Conservation (phyloP, 2,888 invertebrate genomes). For the Limnephilus auricula region DNA sequence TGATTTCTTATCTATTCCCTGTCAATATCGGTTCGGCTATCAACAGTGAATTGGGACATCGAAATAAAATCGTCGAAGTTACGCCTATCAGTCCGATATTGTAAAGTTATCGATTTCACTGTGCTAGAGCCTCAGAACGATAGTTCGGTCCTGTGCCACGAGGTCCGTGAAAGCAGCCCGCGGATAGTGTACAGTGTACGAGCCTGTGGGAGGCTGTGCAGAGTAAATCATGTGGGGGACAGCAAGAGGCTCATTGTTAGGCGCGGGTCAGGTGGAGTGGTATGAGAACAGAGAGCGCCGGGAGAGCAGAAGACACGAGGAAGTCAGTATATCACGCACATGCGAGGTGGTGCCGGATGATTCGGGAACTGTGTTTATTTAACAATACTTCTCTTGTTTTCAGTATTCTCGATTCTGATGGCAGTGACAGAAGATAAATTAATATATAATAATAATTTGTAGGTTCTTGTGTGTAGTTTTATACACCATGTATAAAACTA, state of each 20-base stretch:
- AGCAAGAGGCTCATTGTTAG: slow-evolving; percentile 31
- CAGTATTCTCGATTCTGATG: too few relatives aligned
- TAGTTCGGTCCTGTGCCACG: neutral
- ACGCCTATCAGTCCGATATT: too few relatives aligned
- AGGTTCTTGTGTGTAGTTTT: too few relatives aligned
- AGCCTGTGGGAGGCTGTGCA: slow-evolving; percentile 19
- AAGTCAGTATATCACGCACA: slow-evolving; percentile 7
- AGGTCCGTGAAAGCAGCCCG: neutral
- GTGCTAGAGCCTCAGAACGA: neutral
- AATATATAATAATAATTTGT: too few relatives aligned
- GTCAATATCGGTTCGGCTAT: too few relatives aligned
- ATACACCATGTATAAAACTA: too few relatives aligned
- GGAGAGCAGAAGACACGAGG: neutral
- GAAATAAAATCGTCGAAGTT: too few relatives aligned
- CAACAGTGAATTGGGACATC: too few relatives aligned
- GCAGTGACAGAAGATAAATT: too few relatives aligned
- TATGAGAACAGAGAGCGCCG: neutral
- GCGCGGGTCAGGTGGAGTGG: slow-evolving; percentile 11
- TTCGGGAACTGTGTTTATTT: neutral
- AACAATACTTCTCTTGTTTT: neutral
- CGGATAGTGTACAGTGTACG: neutral
- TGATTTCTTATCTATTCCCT: too few relatives aligned
- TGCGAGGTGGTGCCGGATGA: neutral
- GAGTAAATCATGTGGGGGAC: slow-evolving; percentile 29
- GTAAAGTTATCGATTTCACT: too few relatives aligned